These are phyloP conservation scores for Hetaerina titia DNA, from an alignment of 2,888 invertebrate genomes.

Conservation along the genomic window DNA sequence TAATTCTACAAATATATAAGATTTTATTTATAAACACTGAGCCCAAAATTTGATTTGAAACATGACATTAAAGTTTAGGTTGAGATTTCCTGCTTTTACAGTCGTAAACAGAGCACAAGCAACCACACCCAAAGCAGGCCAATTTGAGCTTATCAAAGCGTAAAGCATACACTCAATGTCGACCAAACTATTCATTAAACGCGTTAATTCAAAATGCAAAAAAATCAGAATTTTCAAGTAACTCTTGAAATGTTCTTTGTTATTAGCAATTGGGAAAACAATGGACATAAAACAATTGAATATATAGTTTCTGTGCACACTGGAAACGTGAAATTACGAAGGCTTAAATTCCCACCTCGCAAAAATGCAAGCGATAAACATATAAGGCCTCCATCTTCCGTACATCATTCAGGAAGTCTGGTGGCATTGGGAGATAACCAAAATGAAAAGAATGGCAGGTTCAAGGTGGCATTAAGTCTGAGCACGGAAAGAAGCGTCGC, in stretches of 20 bases:
- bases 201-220: background rate
- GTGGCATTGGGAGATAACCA: slow-evolving; percentile 5
- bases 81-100: no score
- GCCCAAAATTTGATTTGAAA: no score
- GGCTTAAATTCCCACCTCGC: background rate
- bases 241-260: background rate
- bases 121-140: background rate
- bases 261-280: background rate
- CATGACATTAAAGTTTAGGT: no score
- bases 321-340: background rate
- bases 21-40: no score
- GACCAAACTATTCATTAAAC: background rate
- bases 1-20: no score
- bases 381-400: background rate
- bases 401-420: background rate
- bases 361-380: background rate
- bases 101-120: no score
- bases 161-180: no score
- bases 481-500: background rate
- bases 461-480: background rate
- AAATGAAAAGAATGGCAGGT: slow-evolving; percentile 34
- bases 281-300: slow-evolving; percentile 24
- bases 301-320: background rate
- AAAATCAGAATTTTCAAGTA: background rate
- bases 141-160: background rate